phyloP scores from a whole-genome alignment of 2,797 vertebrate genomes.

The Alcedo atthis region DNA sequence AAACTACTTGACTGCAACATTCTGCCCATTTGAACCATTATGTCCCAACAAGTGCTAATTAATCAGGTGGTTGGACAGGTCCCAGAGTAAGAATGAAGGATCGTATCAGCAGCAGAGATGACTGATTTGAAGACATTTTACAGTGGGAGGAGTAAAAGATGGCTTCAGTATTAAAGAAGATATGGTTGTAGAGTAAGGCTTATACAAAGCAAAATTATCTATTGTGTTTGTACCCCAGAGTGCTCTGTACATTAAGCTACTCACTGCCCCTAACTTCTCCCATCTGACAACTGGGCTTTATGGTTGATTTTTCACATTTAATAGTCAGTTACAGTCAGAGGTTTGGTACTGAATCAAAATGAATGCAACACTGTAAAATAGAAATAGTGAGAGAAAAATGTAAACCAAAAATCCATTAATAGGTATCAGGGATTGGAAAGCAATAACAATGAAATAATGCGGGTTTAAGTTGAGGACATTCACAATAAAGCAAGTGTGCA shows the following conservation, averaged over 20 bases:
- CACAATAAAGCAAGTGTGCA: not conserved
- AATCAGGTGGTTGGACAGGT: not conserved
- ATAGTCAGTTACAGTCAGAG: not conserved
- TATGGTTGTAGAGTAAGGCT: not conserved
- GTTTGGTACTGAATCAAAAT: fast-evolving
- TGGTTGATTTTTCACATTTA: not conserved
- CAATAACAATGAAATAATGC: not conserved
- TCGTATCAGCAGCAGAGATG: fast-evolving
- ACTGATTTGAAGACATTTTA: not conserved
- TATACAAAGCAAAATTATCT: not conserved
- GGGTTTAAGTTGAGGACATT: not conserved
- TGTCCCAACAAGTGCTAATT: not conserved
- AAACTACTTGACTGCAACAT: not conserved
- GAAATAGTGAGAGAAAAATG: fast-evolving
- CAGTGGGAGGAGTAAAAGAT: not conserved
- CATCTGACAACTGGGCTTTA: not conserved
- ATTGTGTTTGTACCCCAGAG: not conserved
- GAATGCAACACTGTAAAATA: fast-evolving
- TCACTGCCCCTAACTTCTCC: not conserved
- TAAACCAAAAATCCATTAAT: not conserved
- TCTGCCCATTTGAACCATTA: fast-evolving
- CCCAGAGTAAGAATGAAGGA: not conserved
- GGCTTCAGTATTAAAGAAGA: not conserved
- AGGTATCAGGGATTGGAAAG: not conserved
- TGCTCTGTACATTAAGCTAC: not conserved